These are phyloP conservation scores for Philhelius pedissequus DNA, from an alignment of 2,888 invertebrate species.

Conservation along the genomic window DNA sequence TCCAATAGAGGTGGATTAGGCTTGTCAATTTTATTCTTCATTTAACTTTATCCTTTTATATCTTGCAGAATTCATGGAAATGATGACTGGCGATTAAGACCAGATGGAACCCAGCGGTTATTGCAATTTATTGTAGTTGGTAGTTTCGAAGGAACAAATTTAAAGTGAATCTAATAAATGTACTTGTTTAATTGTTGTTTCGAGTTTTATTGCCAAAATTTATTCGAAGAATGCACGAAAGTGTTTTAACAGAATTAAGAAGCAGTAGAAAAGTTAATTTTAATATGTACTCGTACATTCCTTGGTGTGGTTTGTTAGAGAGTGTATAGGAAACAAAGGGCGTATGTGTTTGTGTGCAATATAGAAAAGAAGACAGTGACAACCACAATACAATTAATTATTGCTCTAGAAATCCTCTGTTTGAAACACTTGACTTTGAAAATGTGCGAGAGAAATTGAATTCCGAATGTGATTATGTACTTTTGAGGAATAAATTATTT, in stretches of 20 bases:
- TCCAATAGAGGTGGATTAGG: not conserved
- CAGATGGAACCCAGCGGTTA: not conserved
- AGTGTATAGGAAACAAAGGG: not conserved
- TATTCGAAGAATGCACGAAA: not conserved
- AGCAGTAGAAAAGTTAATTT: not conserved
- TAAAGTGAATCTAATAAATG: constrained; percentile 60
- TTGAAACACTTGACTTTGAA: not conserved
- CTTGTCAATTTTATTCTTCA: not conserved
- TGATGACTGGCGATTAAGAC: constrained; percentile 94
- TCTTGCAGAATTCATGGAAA: constrained; percentile 95
- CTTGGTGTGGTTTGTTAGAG: not conserved
- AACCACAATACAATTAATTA: not conserved
- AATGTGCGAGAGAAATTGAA: not conserved
- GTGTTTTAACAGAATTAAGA: not conserved
- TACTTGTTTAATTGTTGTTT: constrained; percentile 41
- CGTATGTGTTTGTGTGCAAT: not conserved
- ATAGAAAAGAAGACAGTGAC: not conserved
- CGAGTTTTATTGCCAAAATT: constrained; percentile 26
- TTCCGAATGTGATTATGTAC: not conserved
- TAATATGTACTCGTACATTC: not conserved
- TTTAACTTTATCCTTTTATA: constrained; percentile 75
- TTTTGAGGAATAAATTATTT: not conserved
- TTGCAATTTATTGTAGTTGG: constrained; percentile 43
- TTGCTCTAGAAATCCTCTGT: not conserved
- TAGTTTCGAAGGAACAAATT: constrained; percentile 37